These are phyloP conservation scores for Elegia similella DNA, from an alignment of 2,888 invertebrate genomes.

Conservation along the genomic window DNA sequence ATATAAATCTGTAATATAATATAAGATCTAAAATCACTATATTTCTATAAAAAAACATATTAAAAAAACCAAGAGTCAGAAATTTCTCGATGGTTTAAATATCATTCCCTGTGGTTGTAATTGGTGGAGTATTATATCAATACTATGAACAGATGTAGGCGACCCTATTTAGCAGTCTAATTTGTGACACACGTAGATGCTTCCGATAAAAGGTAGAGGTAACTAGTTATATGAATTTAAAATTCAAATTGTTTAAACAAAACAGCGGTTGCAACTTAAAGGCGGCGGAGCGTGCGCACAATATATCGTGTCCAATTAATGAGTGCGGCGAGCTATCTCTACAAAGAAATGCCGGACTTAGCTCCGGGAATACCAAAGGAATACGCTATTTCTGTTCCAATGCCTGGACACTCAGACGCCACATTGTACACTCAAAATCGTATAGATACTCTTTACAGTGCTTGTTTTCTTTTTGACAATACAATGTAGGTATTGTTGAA, in stretches of 20 bases:
- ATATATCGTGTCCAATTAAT: constrained; percentile 78
- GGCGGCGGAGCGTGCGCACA: constrained; percentile 42
- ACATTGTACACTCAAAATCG: background rate
- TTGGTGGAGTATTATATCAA: no score
- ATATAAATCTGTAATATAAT: no score
- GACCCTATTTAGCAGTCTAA: constrained; percentile 1
- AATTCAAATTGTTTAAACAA: constrained; percentile 14
- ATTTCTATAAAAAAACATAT: no score
- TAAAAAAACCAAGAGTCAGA: no score
- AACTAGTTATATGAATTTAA: constrained; percentile 21
- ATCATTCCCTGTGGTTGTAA: no score
- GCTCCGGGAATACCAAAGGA: background rate
- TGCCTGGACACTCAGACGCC: background rate
- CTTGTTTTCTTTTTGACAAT: background rate
- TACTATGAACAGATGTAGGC: background rate
- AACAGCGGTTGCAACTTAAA: constrained; percentile 27
- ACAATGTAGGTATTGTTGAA: no score
- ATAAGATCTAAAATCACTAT: no score
- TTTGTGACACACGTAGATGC: constrained; percentile 14
- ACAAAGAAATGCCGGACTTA: constrained; percentile 52
- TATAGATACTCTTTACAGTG: background rate
- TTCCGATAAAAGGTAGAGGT: constrained; percentile 4
- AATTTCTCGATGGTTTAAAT: no score
- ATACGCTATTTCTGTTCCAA: background rate
- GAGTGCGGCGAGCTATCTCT: constrained; percentile 52